Conservation (phyloP, 2,113 vertebrate species). For the Cromileptes altivelis region DNA sequence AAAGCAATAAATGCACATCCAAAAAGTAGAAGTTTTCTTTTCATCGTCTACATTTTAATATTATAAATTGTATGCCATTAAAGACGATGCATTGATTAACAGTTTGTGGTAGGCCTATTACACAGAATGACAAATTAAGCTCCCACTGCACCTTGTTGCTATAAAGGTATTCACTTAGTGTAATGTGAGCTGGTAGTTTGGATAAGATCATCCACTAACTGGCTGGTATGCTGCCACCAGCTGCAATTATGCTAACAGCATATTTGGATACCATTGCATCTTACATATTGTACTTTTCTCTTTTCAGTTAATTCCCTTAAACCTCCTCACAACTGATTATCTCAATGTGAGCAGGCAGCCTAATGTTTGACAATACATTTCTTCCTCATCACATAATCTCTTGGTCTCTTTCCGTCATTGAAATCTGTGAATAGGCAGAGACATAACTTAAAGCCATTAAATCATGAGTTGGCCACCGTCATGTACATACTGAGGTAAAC, state of each 20-base stretch:
- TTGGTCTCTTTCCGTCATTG: conserved; percentile 31
- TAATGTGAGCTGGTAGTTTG: conserved; percentile 40
- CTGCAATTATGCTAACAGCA: conserved; percentile 42
- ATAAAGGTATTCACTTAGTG: neutral
- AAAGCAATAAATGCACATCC: neutral
- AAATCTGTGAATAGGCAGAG: conserved; percentile 24
- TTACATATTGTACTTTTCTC: conserved; percentile 27
- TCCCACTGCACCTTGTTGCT: neutral
- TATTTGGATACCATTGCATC: conserved; percentile 28
- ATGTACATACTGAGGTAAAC: conserved; percentile 27
- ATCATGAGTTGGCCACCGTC: conserved; percentile 35
- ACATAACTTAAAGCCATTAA: conserved; percentile 57
- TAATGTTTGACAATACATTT: conserved; percentile 2
- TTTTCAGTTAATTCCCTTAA: conserved; percentile 25
- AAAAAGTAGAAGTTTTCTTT: neutral
- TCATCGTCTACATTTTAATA: neutral
- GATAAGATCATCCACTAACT: neutral
- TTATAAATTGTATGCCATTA: neutral
- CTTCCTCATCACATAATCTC: conserved; percentile 16
- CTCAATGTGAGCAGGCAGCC: conserved; percentile 36
- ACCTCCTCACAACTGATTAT: conserved; percentile 50
- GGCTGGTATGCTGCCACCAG: conserved; percentile 17
- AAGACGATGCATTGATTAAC: neutral
- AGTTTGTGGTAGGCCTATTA: neutral
- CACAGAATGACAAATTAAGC: neutral